A percentile compares a stretch with the other conserved stretches of the same genome.
Evolutionary conservation across 2,797 vertebrate species (phyloP).

Genomic region (Rhinatrema bivittatum): DNA sequence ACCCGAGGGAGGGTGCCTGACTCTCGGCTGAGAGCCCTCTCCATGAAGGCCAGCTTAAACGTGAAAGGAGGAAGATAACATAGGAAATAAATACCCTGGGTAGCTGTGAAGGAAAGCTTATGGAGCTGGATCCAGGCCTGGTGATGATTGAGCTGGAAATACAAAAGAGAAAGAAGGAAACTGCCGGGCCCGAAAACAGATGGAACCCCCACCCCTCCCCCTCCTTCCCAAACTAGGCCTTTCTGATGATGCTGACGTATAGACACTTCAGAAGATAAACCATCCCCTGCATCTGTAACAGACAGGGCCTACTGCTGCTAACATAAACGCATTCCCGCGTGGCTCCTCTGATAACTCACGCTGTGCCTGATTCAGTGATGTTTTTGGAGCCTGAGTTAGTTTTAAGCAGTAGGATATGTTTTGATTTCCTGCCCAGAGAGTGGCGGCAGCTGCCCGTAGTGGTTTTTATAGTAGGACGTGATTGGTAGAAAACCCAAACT

Average conservation of each 20-base stretch:
- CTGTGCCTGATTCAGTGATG: slow-evolving; percentile 58
- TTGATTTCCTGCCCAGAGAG: slow-evolving; percentile 44
- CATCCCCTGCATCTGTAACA: slow-evolving; percentile 14
- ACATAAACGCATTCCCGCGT: slow-evolving; percentile 50
- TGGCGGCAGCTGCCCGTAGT: slow-evolving; percentile 54
- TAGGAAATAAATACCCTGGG: no score
- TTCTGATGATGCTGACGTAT: slow-evolving; percentile 7
- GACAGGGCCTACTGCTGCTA: slow-evolving; percentile 48
- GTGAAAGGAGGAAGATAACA: no score
- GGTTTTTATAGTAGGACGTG: slow-evolving; percentile 60
- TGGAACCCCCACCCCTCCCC: no score
- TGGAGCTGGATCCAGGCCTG: no score
- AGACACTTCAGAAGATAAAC: slow-evolving; percentile 29
- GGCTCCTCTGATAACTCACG: slow-evolving; percentile 43
- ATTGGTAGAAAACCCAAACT: slow-evolving; percentile 38
- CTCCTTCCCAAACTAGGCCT: slow-evolving; percentile 11
- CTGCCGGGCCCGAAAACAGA: no score
- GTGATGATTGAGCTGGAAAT: no score
- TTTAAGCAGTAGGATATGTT: slow-evolving; percentile 52
- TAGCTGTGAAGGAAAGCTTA: no score
- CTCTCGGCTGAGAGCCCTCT: no score
- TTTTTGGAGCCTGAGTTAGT: slow-evolving; percentile 58
- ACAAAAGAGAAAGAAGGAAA: no score
- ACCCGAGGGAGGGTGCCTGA: no score
- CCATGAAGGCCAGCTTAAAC: no score